Evolutionary conservation across 2,797 vertebrate species (phyloP).

Genomic region (Sebastes dallii): DNA sequence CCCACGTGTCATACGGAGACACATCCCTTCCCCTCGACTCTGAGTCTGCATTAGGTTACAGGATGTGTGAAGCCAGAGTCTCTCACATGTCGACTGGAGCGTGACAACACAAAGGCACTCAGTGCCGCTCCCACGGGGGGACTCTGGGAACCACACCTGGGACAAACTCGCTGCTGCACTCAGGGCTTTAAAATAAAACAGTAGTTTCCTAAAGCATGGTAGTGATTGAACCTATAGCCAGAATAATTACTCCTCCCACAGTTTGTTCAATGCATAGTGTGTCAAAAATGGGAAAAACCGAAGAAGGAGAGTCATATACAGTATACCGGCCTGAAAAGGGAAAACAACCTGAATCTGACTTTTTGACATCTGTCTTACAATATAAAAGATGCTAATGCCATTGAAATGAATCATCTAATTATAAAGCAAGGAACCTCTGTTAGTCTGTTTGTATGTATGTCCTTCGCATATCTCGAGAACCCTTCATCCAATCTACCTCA

Average conservation of each 20-base stretch:
- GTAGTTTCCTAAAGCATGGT: not conserved
- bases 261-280: not conserved
- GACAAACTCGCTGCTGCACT: conserved; percentile 15
- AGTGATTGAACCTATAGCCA: not conserved
- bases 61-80: conserved; percentile 45
- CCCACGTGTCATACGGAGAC: conserved; percentile 12
- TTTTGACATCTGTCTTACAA: not conserved
- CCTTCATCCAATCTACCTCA: no score
- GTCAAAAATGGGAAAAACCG: not conserved
- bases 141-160: conserved; percentile 1
- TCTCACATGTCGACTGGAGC: conserved; percentile 29
- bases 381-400: not conserved
- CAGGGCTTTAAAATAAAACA: not conserved
- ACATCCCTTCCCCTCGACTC: conserved; percentile 9
- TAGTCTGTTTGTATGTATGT: not conserved
- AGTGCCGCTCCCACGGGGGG: conserved; percentile 36
- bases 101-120: conserved; percentile 41
- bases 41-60: conserved; percentile 37
- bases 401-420: not conserved
- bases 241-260: not conserved
- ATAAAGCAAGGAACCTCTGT: not conserved
- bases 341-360: not conserved
- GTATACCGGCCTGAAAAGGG: rapidly evolving
- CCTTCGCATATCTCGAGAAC: no score
- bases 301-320: not conserved